Conservation (phyloP, 2,888 invertebrate species). For the Clostera curtula region DNA sequence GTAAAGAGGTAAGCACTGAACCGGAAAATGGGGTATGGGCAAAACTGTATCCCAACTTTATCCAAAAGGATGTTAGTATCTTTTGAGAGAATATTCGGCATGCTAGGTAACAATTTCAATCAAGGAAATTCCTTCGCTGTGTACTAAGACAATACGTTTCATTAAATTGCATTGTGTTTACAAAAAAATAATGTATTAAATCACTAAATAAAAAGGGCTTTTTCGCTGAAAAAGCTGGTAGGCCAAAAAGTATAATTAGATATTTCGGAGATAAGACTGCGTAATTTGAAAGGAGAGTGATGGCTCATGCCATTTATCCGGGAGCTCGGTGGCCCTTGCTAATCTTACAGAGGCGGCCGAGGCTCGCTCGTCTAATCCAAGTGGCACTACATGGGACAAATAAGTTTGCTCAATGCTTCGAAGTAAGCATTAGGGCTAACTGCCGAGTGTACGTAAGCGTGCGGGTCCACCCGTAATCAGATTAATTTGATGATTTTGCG, state of each 20-base stretch:
- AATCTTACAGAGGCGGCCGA: slow-evolving; percentile 35
- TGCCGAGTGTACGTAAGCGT: slow-evolving; percentile 51
- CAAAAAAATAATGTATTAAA: slow-evolving; percentile 4
- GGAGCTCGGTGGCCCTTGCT: slow-evolving; percentile 26
- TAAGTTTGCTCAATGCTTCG: slow-evolving; percentile 61
- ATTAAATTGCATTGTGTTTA: too few relatives aligned
- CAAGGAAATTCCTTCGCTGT: slow-evolving; percentile 9
- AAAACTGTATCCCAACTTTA: slow-evolving; percentile 27
- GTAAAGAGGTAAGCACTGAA: slow-evolving; percentile 28
- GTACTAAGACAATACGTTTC: too few relatives aligned
- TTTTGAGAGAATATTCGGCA: slow-evolving; percentile 22
- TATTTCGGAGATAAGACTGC: slow-evolving; percentile 20
- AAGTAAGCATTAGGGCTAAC: slow-evolving; percentile 63
- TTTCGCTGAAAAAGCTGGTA: too few relatives aligned
- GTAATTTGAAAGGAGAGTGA: slow-evolving; percentile 31
- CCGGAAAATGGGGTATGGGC: slow-evolving; percentile 28
- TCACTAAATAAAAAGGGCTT: slow-evolving; percentile 12
- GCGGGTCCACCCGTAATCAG: slow-evolving; percentile 61
- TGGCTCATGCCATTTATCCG: slow-evolving; percentile 29
- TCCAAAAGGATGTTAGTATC: slow-evolving; percentile 21
- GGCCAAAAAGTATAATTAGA: slow-evolving; percentile 22
- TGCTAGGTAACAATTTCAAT: slow-evolving; percentile 23
- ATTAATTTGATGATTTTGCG: slow-evolving; percentile 72
- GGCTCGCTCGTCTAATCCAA: slow-evolving; percentile 47
- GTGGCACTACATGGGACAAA: slow-evolving; percentile 53